Evolutionary conservation across 2,797 vertebrate genomes (phyloP), one percentile per base, ranked within the genome.

Genomic region (Taenioides sp.): DNA sequence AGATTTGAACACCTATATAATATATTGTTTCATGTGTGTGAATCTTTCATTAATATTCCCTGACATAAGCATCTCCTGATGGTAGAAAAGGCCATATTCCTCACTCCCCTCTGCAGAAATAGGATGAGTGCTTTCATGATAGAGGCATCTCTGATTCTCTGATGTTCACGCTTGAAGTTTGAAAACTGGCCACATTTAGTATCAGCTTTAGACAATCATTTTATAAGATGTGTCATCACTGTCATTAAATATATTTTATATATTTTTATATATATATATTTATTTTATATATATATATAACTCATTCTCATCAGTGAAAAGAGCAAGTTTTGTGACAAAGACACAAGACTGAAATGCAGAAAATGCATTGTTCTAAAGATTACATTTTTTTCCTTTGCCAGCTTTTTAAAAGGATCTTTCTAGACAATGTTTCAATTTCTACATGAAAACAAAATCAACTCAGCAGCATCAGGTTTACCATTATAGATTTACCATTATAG

Each of bases 111-210:
- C 27, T 77, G 72, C 79, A 84, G 83, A 84, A 88, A 85, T 75
- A 83, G 74, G 72, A 61, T 69, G 60, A 34, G 47, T 71, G 77
- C 80, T 87, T 89, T 81, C 59, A 85, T 76, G 75, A 77, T 61
- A 69, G 74, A 83, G 52, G 25, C 74, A 79, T 85, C 83, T 83
- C 72, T 79, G 75, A 71, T 75, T 70, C 71, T 84, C 71, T 86
- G 85, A 86, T 82, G 85, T 87, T 79, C 65, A 70, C 76, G 72
- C 90, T 89, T 90, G 86, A 89, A 89, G 84, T 80, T 75, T 65
- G 62, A 81, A 86, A 89, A 82, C 67, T 66, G 77, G 74, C 78
- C 83, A 85, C 79, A 85, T 87, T 88, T 82, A 89, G 79, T 57
- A 76, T 17, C 57, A 2, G 70, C 75, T 74, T 60, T 23, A 67